Base-by-base conservation (phyloP, 1,140 invertebrate genomes). In the Saccostrea glomerata region DNA sequence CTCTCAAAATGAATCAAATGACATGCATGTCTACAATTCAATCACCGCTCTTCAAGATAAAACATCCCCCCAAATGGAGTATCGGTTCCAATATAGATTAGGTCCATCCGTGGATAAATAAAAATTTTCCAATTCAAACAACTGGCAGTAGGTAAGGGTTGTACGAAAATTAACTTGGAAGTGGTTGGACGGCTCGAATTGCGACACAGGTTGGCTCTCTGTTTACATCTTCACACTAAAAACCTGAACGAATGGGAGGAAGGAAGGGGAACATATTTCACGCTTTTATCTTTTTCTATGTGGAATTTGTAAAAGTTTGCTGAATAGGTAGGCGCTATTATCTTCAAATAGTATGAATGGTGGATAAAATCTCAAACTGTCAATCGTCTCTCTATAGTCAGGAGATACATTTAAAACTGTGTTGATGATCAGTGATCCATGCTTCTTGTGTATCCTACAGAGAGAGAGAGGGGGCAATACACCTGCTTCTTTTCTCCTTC, bases 341-440 rank as follows among this genome's bases (percentile, higher is more conserved):
- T 77, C 70, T 77, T 77, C 70, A 11, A 77, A 77, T 77, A 77
- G 70, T 77, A 77, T 77, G 70, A 77, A 77, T 77, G 70, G 70
- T 77, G 70, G 70, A 77, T 77, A 77, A 77, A 77, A 77, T 77
- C 70, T 77, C 30, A 77, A 77, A 77, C 70, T 77, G 70, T 77
- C 70, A 66, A 66, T 66, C 60, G 60, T 23, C 60, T 47, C 6
- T 77, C 30, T 77, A 77, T 77, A 30, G 36, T 77, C 70, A 77
- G 70, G 70, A 36, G 70, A 77, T 77, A 77, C 70, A 77, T 77
- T 77, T 77, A 77, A 77, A 77, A 25, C 5, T 77, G 70, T 36
- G 70, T 77, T 25, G 30, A 36, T 36, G 70, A 77, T 77, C 70
- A 77, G 23, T 77, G 70, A 77, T 77, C 70, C 70, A 77, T 77